Base-by-base conservation (phyloP, 2,797 vertebrate genomes). In the Dipus sagitta region DNA sequence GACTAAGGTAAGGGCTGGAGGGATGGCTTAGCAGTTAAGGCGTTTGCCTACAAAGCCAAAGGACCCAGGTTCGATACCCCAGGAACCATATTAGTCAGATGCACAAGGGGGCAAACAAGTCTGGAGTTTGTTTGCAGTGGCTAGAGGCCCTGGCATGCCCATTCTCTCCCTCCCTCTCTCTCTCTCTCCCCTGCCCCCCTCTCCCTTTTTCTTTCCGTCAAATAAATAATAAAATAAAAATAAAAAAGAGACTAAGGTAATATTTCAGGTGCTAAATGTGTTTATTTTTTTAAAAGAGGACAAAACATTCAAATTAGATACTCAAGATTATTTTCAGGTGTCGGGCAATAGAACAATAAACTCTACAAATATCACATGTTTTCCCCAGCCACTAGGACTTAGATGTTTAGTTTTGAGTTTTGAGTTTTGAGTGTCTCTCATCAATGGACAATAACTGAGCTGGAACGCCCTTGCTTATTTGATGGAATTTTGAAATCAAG, bases 321-420 rank as follows among this genome's bases (percentile, higher is more conserved):
- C 82, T 92, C 21, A 86, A 86, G 94, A 92, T 95, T 79, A 92
- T 92, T 81, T 93, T 70, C 92, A 96, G 65, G 34, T 95, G 21
- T 84, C 88, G 89, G 64, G 62, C 87, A 95, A 88, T 72, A 42
- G 62, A 88, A 91, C 85, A 54, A 82, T 38, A 64, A 11, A n/a
- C 34, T 42, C 38, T 74, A 86, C 5, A 34, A 92, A 13, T 67
- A 58, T 93, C 74, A 86, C 42, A 76, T 54, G n/a, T 72, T 95
- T 54, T 38, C 92, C 91, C 42, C 72, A 87, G 83, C 79, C 81
- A 47, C 86, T 93, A 71, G 21, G 65, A 94, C 62, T 84, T 72
- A 62, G 64, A 67, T 79, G 94, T 94, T 96, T 60, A 58, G 76
- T 88, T 95, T 67, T 60, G 52, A 84, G 71, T 38, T 38, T 6